Conservation (phyloP, 2,888 invertebrate genomes). For the Thymelicus sylvestris region DNA sequence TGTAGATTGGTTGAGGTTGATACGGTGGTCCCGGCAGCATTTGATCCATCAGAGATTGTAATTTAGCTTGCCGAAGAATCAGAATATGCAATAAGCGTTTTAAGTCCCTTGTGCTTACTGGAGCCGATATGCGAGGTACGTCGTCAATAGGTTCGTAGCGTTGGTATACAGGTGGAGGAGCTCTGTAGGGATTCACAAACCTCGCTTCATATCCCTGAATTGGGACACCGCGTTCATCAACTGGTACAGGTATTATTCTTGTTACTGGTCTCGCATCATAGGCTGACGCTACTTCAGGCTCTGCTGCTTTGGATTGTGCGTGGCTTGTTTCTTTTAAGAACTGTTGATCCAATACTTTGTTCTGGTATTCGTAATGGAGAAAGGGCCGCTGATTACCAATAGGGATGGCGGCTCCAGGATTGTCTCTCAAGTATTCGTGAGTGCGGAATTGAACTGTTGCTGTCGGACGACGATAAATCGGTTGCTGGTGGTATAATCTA, state of each 20-base stretch:
- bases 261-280: slow-evolving; percentile 72
- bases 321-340: slow-evolving; percentile 63
- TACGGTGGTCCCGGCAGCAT: slow-evolving; percentile 66
- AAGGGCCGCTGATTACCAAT: slow-evolving; percentile 82
- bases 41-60: slow-evolving; percentile 84
- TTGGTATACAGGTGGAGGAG: slow-evolving; percentile 54
- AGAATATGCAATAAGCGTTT: slow-evolving; percentile 87
- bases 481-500: slow-evolving; percentile 66
- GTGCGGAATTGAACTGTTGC: slow-evolving; percentile 74
- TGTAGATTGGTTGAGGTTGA: slow-evolving; percentile 57
- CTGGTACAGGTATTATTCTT: slow-evolving; percentile 74
- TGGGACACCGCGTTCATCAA: slow-evolving; percentile 77
- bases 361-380: slow-evolving; percentile 77
- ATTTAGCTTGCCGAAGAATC: slow-evolving; percentile 85
- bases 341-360: slow-evolving; percentile 77
- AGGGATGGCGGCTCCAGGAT: slow-evolving; percentile 77
- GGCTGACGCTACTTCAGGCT: slow-evolving; percentile 64
- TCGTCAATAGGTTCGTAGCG: slow-evolving; percentile 81
- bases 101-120: slow-evolving; percentile 89
- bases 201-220: slow-evolving; percentile 72
- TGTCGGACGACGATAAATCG: slow-evolving; percentile 66
- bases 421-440: slow-evolving; percentile 77
- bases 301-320: slow-evolving; percentile 57
- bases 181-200: slow-evolving; percentile 68
- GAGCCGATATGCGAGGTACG: slow-evolving; percentile 86